phyloP scores from a whole-genome alignment of 2,888 invertebrate species.

The Nyleta sp. region DNA sequence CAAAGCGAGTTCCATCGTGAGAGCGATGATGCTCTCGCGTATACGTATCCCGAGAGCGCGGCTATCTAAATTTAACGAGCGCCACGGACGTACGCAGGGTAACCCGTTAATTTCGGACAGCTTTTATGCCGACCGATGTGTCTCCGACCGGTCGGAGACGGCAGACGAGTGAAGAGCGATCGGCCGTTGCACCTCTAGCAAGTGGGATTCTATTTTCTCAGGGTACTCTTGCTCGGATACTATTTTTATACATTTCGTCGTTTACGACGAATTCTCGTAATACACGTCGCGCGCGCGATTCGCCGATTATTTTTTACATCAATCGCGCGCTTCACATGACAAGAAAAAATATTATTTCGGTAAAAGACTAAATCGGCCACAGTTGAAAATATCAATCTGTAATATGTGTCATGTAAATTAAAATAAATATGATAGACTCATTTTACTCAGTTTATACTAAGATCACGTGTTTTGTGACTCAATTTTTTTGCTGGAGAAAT shows the following conservation, averaged over 20 bases:
- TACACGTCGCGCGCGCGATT: constrained; percentile 48
- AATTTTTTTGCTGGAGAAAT: no score
- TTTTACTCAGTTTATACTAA: no score
- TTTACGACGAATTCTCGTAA: constrained; percentile 64
- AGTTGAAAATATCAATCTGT: no score
- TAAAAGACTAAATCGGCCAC: no score
- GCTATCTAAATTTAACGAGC: constrained; percentile 76
- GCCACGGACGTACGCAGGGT: constrained; percentile 70
- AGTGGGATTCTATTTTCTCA: constrained; percentile 65
- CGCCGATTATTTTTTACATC: constrained; percentile 60
- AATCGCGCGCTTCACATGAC: constrained; percentile 29
- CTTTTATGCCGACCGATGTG: constrained; percentile 70
- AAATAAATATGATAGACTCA: no score
- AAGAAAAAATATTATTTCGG: not conserved
- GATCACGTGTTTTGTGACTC: no score
- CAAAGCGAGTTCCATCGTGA: constrained; percentile 57
- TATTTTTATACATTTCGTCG: constrained; percentile 65
- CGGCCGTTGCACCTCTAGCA: constrained; percentile 69
- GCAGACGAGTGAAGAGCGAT: constrained; percentile 65
- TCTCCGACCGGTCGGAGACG: constrained; percentile 69
- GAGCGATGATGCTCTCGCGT: constrained; percentile 62
- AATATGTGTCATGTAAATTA: no score
- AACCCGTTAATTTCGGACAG: constrained; percentile 72
- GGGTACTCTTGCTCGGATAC: constrained; percentile 59
- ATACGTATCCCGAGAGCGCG: constrained; percentile 73